Evolutionary conservation across 2,888 invertebrate genomes (phyloP).

Genomic region (Crepidodera aurea): DNA sequence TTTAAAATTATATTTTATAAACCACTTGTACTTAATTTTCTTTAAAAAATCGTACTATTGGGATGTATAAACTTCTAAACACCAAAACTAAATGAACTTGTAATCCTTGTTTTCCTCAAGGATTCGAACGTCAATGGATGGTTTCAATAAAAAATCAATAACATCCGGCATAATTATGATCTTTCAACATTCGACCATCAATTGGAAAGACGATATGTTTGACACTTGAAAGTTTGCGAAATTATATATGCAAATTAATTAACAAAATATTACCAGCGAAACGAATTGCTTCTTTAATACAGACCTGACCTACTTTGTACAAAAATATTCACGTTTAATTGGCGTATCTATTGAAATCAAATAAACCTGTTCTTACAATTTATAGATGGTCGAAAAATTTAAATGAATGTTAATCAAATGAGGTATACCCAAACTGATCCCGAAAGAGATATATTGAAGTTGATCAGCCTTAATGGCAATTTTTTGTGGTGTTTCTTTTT

Average conservation of each 20-base stretch:
- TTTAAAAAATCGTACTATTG: no score
- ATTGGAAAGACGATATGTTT: slow-evolving; percentile 5
- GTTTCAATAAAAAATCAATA: background rate
- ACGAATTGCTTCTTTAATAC: slow-evolving; percentile 4
- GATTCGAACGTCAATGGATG: background rate
- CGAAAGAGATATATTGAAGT: no score
- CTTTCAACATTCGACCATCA: slow-evolving; percentile 15
- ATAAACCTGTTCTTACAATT: background rate
- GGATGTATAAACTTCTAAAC: no score
- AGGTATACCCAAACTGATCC: no score
- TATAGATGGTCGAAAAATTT: no score
- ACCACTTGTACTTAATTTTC: no score
- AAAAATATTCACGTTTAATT: slow-evolving; percentile 8
- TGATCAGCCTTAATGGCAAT: no score
- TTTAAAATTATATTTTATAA: no score
- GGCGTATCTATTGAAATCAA: background rate
- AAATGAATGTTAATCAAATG: no score
- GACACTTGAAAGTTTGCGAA: slow-evolving; percentile 32
- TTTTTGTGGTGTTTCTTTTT: no score
- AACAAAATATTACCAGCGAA: slow-evolving; percentile 18
- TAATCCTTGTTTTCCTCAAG: no score
- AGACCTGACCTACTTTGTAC: slow-evolving; percentile 22
- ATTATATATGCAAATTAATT: slow-evolving; percentile 30
- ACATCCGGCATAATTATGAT: slow-evolving; percentile 13
- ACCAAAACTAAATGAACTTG: no score